Conservation (phyloP, 2,113 vertebrate species). For the Climacteris rufus region DNA sequence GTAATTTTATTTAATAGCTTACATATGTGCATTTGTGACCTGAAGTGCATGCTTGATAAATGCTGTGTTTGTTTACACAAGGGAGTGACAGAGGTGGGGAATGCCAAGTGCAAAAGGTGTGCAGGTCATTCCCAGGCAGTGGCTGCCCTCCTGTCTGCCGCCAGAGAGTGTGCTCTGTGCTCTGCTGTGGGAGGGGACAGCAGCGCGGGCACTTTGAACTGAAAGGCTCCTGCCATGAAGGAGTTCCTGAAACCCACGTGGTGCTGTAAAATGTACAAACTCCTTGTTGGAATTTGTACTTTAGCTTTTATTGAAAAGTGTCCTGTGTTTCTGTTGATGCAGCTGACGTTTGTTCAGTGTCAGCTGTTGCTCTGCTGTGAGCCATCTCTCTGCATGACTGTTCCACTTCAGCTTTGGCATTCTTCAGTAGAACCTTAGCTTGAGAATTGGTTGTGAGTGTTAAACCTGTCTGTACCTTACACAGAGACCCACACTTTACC, state of each 20-base stretch:
- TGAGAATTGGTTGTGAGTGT: neutral
- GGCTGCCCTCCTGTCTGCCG: neutral
- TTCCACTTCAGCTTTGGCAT: neutral
- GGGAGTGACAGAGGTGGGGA: neutral
- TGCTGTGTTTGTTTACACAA: neutral
- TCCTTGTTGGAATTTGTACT: neutral
- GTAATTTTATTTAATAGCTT: neutral
- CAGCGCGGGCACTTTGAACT: neutral
- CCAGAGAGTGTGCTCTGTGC: neutral
- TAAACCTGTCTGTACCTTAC: neutral
- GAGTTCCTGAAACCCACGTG: neutral
- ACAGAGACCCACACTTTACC: neutral
- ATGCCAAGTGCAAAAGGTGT: neutral
- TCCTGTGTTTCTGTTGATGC: neutral
- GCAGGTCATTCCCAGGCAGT: neutral
- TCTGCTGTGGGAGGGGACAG: neutral
- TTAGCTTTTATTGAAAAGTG: neutral
- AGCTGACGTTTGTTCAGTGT: neutral
- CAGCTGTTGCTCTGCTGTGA: neutral
- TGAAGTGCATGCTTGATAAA: neutral
- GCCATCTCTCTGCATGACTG: neutral
- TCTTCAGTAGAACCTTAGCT: neutral
- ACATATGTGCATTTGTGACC: neutral
- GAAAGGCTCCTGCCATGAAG: neutral
- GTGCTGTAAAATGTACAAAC: neutral